Percentiles rank a stretch among this genome's conserved stretches.
Conservation (phyloP, 2,797 vertebrate species). For the Macroramphosus scolopax region DNA sequence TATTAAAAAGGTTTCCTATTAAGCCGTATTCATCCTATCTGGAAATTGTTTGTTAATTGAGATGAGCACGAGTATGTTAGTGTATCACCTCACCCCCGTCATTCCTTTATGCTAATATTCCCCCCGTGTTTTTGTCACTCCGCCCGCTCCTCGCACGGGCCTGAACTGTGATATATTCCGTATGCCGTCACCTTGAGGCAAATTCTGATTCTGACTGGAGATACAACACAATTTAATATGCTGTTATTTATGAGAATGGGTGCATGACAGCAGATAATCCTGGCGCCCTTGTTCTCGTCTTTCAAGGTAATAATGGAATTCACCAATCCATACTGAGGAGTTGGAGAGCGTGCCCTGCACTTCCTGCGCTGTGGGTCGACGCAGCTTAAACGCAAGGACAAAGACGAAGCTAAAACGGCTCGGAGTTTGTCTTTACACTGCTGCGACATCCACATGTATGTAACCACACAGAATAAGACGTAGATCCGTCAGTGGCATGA, state of each 20-base stretch:
- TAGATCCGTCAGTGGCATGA: conserved; percentile 28
- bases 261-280: conserved; percentile 69
- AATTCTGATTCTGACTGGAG: conserved; percentile 52
- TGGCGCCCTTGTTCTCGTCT: conserved; percentile 67
- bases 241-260: conserved; percentile 71
- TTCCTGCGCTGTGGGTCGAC: conserved; percentile 28
- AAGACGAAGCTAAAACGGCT: conserved; percentile 27
- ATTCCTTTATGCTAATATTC: no score
- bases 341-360: conserved; percentile 32
- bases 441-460: conserved; percentile 30
- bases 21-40: no score
- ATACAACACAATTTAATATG: conserved; percentile 68
- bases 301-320: conserved; percentile 73
- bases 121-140: no score
- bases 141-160: conserved; percentile 24
- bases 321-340: conserved; percentile 49
- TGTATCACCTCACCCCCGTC: conserved; percentile 39
- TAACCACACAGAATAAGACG: conserved; percentile 12
- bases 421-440: conserved; percentile 32
- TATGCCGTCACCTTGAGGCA: conserved; percentile 45
- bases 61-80: conserved; percentile 27
- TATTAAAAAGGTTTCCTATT: conserved; percentile 42
- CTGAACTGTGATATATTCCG: conserved; percentile 44
- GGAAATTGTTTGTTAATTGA: no score
- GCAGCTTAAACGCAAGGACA: conserved; percentile 40